Conservation (phyloP, 2,888 invertebrate genomes). For the Trimorus sp. region DNA sequence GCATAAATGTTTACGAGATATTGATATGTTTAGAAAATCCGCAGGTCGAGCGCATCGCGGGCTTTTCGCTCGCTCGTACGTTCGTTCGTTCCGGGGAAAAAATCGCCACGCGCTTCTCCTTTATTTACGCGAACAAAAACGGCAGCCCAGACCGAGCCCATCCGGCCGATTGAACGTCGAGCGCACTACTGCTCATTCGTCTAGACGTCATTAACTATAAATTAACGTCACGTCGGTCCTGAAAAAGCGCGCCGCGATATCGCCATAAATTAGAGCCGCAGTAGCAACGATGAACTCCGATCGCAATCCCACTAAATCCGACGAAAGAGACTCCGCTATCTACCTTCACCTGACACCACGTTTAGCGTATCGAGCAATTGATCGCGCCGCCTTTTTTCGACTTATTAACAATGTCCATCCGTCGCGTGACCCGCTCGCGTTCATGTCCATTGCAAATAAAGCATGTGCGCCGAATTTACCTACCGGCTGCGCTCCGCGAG, state of each 20-base stretch:
- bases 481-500: conserved; percentile 53
- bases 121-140: no score
- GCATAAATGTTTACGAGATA: background rate
- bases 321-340: conserved; percentile 5
- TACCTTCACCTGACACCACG: conserved; percentile 36
- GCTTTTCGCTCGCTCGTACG: no score
- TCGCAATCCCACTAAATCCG: no score
- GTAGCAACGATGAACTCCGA: no score
- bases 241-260: no score
- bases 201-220: background rate
- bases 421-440: conserved; percentile 29
- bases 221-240: background rate
- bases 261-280: no score
- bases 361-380: conserved; percentile 46
- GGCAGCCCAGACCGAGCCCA: no score
- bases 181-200: conserved; percentile 17
- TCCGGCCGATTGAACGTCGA: conserved; percentile 16
- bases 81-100: no score
- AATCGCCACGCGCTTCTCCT: no score
- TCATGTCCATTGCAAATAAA: conserved; percentile 30
- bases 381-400: conserved; percentile 35
- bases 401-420: conserved; percentile 41
- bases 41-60: background rate
- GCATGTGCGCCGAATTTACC: conserved; percentile 14
- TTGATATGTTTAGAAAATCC: background rate